Base-by-base conservation (phyloP, 2,888 invertebrate species). In the Chydorus sphaericus region DNA sequence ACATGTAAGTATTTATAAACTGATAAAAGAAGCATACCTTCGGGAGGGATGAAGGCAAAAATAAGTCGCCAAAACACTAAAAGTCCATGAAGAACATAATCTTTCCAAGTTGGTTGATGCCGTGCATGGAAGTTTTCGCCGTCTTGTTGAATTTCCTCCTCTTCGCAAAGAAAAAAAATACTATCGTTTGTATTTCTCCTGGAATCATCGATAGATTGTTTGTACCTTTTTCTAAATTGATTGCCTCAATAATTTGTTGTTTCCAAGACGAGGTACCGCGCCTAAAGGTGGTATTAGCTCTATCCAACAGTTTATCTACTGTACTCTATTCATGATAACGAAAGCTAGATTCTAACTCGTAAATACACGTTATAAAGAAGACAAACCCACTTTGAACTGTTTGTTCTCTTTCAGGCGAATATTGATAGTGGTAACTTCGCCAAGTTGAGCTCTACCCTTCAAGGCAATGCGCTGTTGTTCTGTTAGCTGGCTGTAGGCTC, bases 11-110 rank as follows among this genome's bases (percentile, higher is more conserved):
- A n/a, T n/a, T n/a, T n/a, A n/a, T n/a, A n/a, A n/a, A n/a, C n/a
- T n/a, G n/a, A n/a, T n/a, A 49, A 10, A 4, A 14, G 3, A 11
- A 26, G 66, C 70, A 71, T 73, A 88, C 91, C 94, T 73, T 97
- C 96, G 28, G 98, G 98, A 64, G 98, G 97, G 61, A 98, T 87
- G 71, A 93, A 87, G 58, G 97, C 97, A 72, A 97, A 98, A 59
- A 94, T 72, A 55, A 98, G 75, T 75, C 98, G 98, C 98, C 98
- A 98, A 74, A 97, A 94, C 59, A 98, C 75, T 10, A 96, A 94
- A 60, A 97, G 74, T 67, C 88, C 83, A 73, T 98, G 97, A 78
- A 97, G 83, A 58, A 93, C 78, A 73, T 98, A 98, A 73, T 97
- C 97, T 60, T 81, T 77, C 65, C 85, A 84, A 28, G n/a, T n/a